phyloP scores from a whole-genome alignment of 1,140 invertebrate species.

The Hyles euphorbiae region DNA sequence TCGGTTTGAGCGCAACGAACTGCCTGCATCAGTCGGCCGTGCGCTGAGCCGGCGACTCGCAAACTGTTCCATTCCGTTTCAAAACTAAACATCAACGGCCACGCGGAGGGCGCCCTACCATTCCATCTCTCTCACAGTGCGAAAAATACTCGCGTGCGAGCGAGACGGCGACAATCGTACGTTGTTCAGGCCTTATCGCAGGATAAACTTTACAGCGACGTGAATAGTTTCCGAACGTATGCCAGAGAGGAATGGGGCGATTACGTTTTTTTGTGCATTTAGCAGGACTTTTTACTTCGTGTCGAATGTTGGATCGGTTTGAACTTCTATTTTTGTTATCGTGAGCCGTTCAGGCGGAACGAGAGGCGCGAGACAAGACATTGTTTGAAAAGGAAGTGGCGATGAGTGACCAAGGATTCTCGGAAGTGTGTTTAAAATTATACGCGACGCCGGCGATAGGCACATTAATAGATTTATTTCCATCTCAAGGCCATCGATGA shows the following conservation, averaged over 20 bases:
- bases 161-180: constrained; percentile 43
- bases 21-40: constrained; percentile 59
- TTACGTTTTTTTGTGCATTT: constrained; percentile 62
- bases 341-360: constrained; percentile 28
- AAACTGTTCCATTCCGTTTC: constrained; percentile 66
- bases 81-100: constrained; percentile 63
- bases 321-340: constrained; percentile 50
- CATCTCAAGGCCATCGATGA: constrained; percentile 33
- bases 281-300: constrained; percentile 51
- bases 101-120: constrained; percentile 63
- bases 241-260: constrained; percentile 59
- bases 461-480: constrained; percentile 20
- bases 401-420: constrained; percentile 41
- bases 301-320: constrained; percentile 42
- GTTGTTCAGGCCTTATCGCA: constrained; percentile 58
- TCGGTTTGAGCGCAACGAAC: constrained; percentile 62
- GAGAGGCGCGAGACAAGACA: constrained; percentile 21
- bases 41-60: constrained; percentile 69
- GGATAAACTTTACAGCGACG: constrained; percentile 66
- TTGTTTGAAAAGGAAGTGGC: constrained; percentile 25
- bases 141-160: constrained; percentile 36
- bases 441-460: constrained; percentile 20
- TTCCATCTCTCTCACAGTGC: constrained; percentile 58
- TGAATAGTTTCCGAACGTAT: constrained; percentile 64
- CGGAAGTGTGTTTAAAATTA: constrained; percentile 38